Conservation (phyloP, 2,797 vertebrate species). For the Darevskia nairensis region DNA sequence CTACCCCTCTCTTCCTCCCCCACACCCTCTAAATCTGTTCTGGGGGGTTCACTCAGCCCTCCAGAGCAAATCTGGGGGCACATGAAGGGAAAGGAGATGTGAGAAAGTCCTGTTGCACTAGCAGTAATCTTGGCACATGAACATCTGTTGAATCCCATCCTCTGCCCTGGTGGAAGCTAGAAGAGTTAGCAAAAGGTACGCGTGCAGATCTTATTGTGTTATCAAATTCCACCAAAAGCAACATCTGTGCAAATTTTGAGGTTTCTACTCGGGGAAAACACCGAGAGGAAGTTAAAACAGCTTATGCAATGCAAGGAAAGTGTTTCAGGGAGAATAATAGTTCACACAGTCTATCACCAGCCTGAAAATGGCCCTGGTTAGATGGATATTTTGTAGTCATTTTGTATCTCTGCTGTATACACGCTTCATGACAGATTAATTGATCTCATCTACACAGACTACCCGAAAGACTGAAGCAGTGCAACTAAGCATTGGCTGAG, state of each 20-base stretch:
- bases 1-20: too few relatives aligned
- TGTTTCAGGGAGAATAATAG: not conserved
- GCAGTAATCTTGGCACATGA: too few relatives aligned
- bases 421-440: constrained; percentile 48
- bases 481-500: constrained; percentile 28
- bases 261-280: not conserved
- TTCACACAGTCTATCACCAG: too few relatives aligned
- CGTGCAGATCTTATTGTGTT: not conserved
- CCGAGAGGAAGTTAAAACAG: not conserved
- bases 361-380: not conserved
- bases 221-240: not conserved
- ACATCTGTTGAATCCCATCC: not conserved
- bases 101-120: too few relatives aligned
- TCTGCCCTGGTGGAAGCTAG: not conserved
- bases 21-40: too few relatives aligned
- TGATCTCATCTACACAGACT: not conserved
- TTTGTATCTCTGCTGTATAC: constrained; percentile 19
- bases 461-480: constrained; percentile 31
- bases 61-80: too few relatives aligned
- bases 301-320: not conserved
- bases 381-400: not conserved
- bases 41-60: too few relatives aligned
- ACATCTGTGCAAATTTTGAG: not conserved
- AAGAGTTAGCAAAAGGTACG: not conserved
- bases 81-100: too few relatives aligned